Evolutionary conservation across 2,888 invertebrate genomes (phyloP), one percentile per base, ranked within the genome.

Genomic region (Dynastes grantii): DNA sequence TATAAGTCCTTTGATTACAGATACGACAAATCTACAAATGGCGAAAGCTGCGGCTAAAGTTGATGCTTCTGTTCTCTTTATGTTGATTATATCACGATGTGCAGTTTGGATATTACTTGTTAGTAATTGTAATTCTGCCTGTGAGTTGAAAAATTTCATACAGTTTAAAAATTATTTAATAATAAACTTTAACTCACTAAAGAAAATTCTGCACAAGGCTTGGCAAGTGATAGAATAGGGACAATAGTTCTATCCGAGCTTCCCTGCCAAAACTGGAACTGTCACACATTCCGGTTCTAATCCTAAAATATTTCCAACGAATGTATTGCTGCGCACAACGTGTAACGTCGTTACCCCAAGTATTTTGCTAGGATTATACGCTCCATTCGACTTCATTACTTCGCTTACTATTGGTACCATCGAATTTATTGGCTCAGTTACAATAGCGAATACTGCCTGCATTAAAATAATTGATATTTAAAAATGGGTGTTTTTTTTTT

Each of bases 331-430:
- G 83, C 95, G 90, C 32, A 96, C 92, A 40, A 92, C 89, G 87
- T 96, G 94, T 49, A 95, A 88, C 6, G 93, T 92, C 68, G 95
- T 95, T 3, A 96, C 92, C 6, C 97, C 97, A 86, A 97, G 95
- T 29, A 92, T 83, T 80, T 89, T 89, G 77, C 90, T 92, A 2
- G 92, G 90, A 83, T 95, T 93, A 86, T 91, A 93, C 29, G 91
- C 89, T 70, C 92, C 92, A 53, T 89, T 88, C 84, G 91, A 91
- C 87, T 93, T 94, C 86, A 92, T 90, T 55, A 93, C 90, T 86
- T 95, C 95, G 67, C 91, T 89, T 8, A 92, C 91, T 84, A 95
- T 90, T 2, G 95, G 95, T 13, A 95, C 92, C 67, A 94, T 91
- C 80, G 92, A 92, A 88, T 95, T 95, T 6, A 94, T 90, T 86